These are phyloP conservation scores for Plotosus lineatus DNA, from an alignment of 2,113 vertebrate species.

Conservation along the genomic window DNA sequence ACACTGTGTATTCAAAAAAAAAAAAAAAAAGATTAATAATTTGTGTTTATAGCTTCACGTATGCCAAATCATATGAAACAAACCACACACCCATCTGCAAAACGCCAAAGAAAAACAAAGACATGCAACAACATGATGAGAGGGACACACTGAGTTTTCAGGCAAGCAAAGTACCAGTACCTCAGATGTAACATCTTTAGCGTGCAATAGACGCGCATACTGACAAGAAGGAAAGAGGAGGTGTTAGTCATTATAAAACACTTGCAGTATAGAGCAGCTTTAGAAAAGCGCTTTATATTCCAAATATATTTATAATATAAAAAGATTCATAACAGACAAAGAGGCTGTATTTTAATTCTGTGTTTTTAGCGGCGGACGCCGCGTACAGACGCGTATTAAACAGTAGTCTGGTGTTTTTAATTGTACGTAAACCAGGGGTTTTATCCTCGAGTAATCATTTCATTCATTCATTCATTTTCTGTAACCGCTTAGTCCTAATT, in stretches of 20 bases:
- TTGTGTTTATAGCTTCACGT: background rate
- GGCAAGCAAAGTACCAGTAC: slow-evolving; percentile 76
- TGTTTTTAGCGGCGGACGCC: too few species aligned
- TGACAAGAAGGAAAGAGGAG: slow-evolving; percentile 87
- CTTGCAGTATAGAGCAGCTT: slow-evolving; percentile 33
- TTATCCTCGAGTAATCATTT: background rate
- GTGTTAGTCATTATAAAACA: slow-evolving; percentile 76
- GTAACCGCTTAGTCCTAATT: too few species aligned
- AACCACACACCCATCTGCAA: slow-evolving; percentile 64
- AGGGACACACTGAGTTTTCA: slow-evolving; percentile 1
- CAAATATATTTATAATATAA: background rate
- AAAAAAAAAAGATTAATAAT: slow-evolving; percentile 12
- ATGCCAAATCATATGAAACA: slow-evolving; percentile 39
- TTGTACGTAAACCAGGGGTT: background rate
- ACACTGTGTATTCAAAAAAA: background rate
- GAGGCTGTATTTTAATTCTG: background rate
- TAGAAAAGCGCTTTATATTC: slow-evolving; percentile 23
- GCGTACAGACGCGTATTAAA: background rate
- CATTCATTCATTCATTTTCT: too few species aligned
- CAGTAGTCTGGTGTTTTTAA: background rate
- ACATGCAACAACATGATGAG: slow-evolving; percentile 11
- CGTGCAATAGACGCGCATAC: slow-evolving; percentile 93
- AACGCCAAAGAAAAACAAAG: slow-evolving; percentile 66
- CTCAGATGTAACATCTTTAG: slow-evolving; percentile 94
- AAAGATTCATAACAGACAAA: background rate